Base-by-base conservation (phyloP, 2,797 vertebrate species). In the Serranus cabrilla region DNA sequence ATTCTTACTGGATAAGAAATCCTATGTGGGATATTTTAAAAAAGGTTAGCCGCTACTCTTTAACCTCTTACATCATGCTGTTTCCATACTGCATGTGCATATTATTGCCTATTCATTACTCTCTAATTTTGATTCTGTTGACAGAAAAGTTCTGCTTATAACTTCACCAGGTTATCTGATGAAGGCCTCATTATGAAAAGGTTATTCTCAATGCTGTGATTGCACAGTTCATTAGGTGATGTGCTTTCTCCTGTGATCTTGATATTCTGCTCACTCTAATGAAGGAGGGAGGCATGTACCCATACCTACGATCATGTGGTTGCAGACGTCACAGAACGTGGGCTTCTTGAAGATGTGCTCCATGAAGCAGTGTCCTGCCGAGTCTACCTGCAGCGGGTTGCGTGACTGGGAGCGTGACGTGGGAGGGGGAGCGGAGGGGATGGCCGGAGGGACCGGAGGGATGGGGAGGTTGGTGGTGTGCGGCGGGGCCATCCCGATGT, bases 301-400 rank as follows among this genome's bases (percentile, higher is more conserved):
- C 97, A 93, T 97, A 99, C 98, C 98, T 94, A 99, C 97, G 82
- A 99, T 99, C 98, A 99, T 99, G 93, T 99, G 98, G 93, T 99
- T 99, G 97, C 98, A 99, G 93, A 98, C 92, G 0, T 99, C 98
- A 8, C 98, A 99, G 94, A 99, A 99, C 11, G 96, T 98, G 75
- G 98, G 98, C 88, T 99, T 99, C 95, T 99, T 99, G 93, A 99
- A 99, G 91, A 98, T 95, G 91, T 99, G 95, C 84, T 99, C 98
- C 92, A 98, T 97, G 91, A 99, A 98, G 91, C 96, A 93, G 75
- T 99, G 98, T 57, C 94, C 89, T 21, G 97, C 96, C 0, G 94
- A 95, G 87, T 97, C 95, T 0, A 95, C 77, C 68, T 95, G 95
- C 56, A 95, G 94, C 0, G 95, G 94, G 31, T 91, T 92, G 78